phyloP scores from a whole-genome alignment of 23 tunicate species.

The Ciona savignyi region DNA sequence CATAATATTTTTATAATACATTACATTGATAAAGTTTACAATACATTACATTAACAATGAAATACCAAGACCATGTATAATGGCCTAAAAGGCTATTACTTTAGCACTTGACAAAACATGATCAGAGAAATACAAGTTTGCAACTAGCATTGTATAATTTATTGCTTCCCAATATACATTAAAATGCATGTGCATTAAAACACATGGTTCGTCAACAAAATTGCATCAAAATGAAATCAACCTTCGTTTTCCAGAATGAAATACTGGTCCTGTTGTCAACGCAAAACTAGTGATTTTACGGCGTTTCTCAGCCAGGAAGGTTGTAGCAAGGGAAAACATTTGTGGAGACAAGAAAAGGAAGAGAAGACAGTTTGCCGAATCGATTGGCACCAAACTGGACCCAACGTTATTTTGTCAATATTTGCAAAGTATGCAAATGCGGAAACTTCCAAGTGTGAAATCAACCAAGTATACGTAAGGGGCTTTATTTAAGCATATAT shows the following conservation, averaged over 20 bases:
- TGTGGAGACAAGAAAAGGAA: conserved; percentile 43
- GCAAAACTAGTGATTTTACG: conserved; percentile 84
- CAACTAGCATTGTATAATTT: no score
- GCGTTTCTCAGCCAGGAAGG: conserved; percentile 90
- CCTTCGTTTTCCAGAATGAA: conserved; percentile 45
- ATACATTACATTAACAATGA: no score
- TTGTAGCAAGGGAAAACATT: conserved; percentile 57
- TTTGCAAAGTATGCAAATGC: conserved; percentile 59
- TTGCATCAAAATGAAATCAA: not conserved
- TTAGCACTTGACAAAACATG: no score
- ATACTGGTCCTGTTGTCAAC: conserved; percentile 88
- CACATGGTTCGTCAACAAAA: no score
- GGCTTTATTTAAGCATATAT: no score
- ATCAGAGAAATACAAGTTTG: no score
- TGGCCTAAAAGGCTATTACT: no score
- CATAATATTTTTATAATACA: no score
- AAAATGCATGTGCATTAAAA: no score
- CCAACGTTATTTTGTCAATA: conserved; percentile 42
- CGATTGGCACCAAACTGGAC: conserved; percentile 92
- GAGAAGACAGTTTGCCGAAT: conserved; percentile 44
- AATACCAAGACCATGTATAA: no score
- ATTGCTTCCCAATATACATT: no score
- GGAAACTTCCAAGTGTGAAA: conserved; percentile 38
- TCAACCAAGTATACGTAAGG: conserved; percentile 59
- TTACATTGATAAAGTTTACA: no score